A percentile compares a stretch with the other conserved stretches of the same genome.
These are phyloP conservation scores for Abramis brama DNA, from an alignment of 2,113 vertebrate species.

Conservation along the genomic window DNA sequence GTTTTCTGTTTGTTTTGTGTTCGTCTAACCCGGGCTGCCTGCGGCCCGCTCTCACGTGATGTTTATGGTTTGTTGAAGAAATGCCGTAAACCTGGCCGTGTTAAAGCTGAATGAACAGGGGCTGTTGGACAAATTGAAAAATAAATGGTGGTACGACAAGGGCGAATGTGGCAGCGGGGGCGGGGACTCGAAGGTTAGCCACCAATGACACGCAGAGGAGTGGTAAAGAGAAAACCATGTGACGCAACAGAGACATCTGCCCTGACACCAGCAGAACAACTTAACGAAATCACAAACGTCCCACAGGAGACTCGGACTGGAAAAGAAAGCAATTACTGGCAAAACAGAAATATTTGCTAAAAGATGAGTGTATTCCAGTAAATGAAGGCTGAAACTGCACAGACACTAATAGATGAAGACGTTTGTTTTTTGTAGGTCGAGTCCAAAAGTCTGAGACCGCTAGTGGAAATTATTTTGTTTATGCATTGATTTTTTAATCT, in stretches of 20 bases:
- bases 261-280: slow-evolving; percentile 64
- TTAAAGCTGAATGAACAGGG: slow-evolving; percentile 99
- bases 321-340: slow-evolving; percentile 84
- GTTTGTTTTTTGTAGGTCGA: neutral
- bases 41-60: slow-evolving; percentile 19
- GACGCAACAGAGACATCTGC: slow-evolving; percentile 96
- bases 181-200: slow-evolving; percentile 99
- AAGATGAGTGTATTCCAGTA: neutral
- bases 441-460: too few species aligned
- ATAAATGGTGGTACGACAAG: slow-evolving; percentile 99
- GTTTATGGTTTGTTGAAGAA: slow-evolving; percentile 85
- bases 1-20: slow-evolving; percentile 23
- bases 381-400: neutral
- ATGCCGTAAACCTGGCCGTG: slow-evolving; percentile 99
- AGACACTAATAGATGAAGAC: neutral
- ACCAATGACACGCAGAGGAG: slow-evolving; percentile 92
- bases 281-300: neutral
- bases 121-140: slow-evolving; percentile 99
- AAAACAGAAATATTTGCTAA: slow-evolving; percentile 91
- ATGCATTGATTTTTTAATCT: too few species aligned
- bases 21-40: neutral
- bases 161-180: slow-evolving; percentile 99
- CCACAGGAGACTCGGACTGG: neutral
- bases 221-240: slow-evolving; percentile 82
- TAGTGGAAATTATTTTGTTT: too few species aligned